phyloP scores from a whole-genome alignment of 2,797 vertebrate genomes.

The Pangasius krempfi region DNA sequence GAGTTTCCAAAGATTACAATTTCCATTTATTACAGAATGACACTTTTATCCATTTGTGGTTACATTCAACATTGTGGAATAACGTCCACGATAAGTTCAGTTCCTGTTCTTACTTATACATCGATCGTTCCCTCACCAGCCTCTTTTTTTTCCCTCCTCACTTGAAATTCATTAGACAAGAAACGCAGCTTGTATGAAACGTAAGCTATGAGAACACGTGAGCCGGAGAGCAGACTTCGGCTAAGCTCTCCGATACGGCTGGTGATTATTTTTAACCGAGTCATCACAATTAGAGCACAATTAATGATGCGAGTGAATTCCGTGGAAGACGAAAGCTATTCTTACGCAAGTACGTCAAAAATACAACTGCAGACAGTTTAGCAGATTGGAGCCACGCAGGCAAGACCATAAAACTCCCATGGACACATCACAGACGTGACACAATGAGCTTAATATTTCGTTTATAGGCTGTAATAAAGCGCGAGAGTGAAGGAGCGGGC shows the following conservation, averaged over 20 bases:
- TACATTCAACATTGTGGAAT: background rate
- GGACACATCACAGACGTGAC: slow-evolving; percentile 43
- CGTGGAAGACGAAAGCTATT: background rate
- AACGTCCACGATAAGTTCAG: background rate
- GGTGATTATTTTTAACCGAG: background rate
- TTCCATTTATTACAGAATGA: background rate
- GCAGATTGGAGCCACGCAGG: slow-evolving; percentile 10
- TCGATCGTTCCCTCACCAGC: background rate
- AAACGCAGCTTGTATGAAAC: background rate
- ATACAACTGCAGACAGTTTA: slow-evolving; percentile 11
- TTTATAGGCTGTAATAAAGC: slow-evolving; percentile 46
- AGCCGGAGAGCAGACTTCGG: background rate
- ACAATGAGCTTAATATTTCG: slow-evolving; percentile 35
- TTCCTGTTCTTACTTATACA: background rate
- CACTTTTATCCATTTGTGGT: background rate
- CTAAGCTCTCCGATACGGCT: background rate
- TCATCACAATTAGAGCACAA: background rate
- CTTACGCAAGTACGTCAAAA: background rate
- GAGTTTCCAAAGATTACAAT: background rate
- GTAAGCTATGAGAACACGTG: background rate
- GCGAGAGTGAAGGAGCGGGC: slow-evolving; percentile 76
- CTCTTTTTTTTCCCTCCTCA: background rate
- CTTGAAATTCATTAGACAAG: background rate
- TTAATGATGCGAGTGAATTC: background rate
- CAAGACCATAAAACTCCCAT: slow-evolving; percentile 35